Conservation (phyloP, 1,140 invertebrate genomes). For the Drosophila arizonae region DNA sequence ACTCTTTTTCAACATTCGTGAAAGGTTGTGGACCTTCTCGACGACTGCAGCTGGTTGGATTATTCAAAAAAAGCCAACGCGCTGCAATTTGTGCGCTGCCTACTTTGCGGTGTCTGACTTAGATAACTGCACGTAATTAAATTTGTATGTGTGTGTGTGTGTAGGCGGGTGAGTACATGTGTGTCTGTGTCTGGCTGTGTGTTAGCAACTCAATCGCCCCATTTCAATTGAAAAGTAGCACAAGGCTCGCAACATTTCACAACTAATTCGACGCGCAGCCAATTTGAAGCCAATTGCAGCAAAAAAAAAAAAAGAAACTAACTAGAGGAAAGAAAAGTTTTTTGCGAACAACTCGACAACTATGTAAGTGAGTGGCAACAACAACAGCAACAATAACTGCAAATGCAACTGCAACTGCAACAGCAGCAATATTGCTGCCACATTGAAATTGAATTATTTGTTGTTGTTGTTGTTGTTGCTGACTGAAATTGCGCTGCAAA, state of each 20-base stretch:
- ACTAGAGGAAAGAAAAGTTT: constrained; percentile 38
- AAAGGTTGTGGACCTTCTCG: too few species aligned
- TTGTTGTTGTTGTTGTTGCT: constrained; percentile 42
- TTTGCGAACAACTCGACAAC: constrained; percentile 76
- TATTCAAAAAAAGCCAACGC: constrained; percentile 40
- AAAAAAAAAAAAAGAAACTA: constrained; percentile 41
- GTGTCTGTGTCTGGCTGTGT: not conserved
- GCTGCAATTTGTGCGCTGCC: constrained; percentile 31
- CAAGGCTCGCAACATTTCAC: constrained; percentile 46
- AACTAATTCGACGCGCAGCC: constrained; percentile 72
- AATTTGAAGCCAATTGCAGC: constrained; percentile 76
- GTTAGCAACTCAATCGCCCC: constrained; percentile 20
- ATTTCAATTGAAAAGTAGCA: constrained; percentile 62
- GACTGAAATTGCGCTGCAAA: constrained; percentile 65
- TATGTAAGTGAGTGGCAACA: constrained; percentile 71
- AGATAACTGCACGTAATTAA: constrained; percentile 65
- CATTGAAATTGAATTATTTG: constrained; percentile 79
- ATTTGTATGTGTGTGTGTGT: constrained; percentile 11
- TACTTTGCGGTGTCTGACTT: constrained; percentile 23
- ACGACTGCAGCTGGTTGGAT: constrained; percentile 30
- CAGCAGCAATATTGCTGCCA: constrained; percentile 61
- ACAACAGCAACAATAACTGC: constrained; percentile 26
- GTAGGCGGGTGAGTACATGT: not conserved
- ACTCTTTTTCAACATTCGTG: too few species aligned
- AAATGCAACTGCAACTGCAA: constrained; percentile 33